A percentile compares a stretch with the other conserved stretches of the same genome.
Conservation (phyloP, 2,888 invertebrate genomes). For the Cryptops parisi region DNA sequence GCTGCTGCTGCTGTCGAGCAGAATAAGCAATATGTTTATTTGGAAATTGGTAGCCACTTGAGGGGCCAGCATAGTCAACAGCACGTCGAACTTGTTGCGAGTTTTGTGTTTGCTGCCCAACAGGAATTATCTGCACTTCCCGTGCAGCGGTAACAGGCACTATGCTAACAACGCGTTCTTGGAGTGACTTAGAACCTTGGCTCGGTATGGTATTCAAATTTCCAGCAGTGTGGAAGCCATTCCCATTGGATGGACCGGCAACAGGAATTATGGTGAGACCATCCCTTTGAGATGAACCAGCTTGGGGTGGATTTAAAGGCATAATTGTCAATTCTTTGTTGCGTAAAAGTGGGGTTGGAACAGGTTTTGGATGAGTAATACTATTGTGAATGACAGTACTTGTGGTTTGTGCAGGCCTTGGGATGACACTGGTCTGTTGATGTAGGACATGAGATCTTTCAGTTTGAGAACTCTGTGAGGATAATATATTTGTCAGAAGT, state of each 20-base stretch:
- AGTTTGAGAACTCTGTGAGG: not conserved
- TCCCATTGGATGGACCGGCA: not conserved
- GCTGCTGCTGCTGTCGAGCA: too few relatives aligned
- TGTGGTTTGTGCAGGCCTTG: not conserved
- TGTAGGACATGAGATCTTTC: not conserved
- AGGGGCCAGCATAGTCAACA: not conserved
- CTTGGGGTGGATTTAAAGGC: not conserved
- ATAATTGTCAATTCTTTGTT: slow-evolving; percentile 7
- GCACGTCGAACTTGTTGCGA: too few relatives aligned
- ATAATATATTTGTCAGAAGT: too few relatives aligned
- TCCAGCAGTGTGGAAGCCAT: not conserved
- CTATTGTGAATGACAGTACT: not conserved
- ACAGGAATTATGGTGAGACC: not conserved
- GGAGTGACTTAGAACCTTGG: not conserved
- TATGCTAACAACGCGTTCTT: not conserved
- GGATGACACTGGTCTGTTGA: not conserved
- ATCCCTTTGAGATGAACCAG: not conserved
- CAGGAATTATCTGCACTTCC: not conserved
- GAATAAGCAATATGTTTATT: too few relatives aligned
- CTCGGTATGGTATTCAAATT: not conserved
- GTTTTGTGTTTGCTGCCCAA: not conserved
- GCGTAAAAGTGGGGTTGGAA: not conserved
- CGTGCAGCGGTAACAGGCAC: not conserved
- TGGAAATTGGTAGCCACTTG: not conserved
- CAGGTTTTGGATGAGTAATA: not conserved